These are phyloP conservation scores for Zosterops hypoxanthus DNA, from an alignment of 2,113 vertebrate species.

Conservation along the genomic window DNA sequence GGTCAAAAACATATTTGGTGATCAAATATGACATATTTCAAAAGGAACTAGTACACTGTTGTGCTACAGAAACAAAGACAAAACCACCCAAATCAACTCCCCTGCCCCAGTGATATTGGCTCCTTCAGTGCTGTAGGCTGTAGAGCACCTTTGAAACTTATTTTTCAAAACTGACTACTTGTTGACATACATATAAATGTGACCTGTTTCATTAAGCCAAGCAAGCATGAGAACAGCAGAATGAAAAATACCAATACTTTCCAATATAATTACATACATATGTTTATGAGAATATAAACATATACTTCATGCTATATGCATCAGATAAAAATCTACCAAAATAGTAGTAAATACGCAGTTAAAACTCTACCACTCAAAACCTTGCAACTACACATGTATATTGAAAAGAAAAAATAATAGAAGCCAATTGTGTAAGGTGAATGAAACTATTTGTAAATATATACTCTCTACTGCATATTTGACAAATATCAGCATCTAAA, in stretches of 20 bases:
- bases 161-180: background rate
- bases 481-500: background rate
- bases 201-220: background rate
- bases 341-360: background rate
- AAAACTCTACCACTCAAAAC: background rate
- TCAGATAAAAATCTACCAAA: background rate
- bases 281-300: background rate
- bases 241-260: background rate
- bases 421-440: background rate
- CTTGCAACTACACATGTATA: background rate
- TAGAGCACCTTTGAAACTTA: background rate
- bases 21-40: background rate
- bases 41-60: background rate
- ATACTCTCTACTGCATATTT: background rate
- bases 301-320: fast-evolving
- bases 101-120: background rate
- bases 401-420: background rate
- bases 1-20: background rate
- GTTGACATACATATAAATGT: background rate
- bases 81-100: background rate
- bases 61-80: background rate
- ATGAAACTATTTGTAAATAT: background rate
- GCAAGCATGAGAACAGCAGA: background rate
- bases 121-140: background rate
- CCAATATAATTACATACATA: background rate